Percentiles rank a stretch among this genome's conserved stretches.
Conservation (phyloP, 2,888 invertebrate species). For the Argyresthia albistria region DNA sequence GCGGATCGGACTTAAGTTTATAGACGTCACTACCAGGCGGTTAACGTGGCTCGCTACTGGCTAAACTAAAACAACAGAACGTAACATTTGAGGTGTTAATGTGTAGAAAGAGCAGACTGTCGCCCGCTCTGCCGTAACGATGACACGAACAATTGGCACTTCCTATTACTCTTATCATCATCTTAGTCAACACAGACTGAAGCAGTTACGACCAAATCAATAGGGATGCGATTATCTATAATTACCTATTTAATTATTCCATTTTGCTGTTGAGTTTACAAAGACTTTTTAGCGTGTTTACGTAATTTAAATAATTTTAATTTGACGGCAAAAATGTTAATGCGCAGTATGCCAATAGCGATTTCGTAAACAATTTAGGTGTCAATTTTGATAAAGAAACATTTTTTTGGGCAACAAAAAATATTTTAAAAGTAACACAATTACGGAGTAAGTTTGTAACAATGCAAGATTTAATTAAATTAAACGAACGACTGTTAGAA, state of each 20-base stretch:
- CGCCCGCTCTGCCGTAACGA: not conserved
- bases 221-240: not conserved
- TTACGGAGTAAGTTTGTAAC: conserved; percentile 15
- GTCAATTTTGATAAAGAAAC: conserved; percentile 2
- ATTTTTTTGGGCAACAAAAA: not conserved
- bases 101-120: not conserved
- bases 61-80: too few species aligned
- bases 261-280: too few species aligned
- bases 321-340: not conserved
- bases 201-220: not conserved
- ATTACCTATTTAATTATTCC: too few species aligned
- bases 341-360: not conserved
- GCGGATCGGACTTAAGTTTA: too few species aligned
- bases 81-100: too few species aligned
- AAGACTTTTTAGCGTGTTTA: not conserved
- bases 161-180: too few species aligned
- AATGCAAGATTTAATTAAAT: conserved; percentile 13
- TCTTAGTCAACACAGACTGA: not conserved
- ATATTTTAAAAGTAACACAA: conserved; percentile 6
- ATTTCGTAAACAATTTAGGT: conserved; percentile 3
- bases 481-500: conserved; percentile 6
- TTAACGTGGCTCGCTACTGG: too few species aligned
- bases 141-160: not conserved
- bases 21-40: too few species aligned
- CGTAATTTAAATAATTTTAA: too few species aligned